These are phyloP conservation scores for Hypselothyrea guttata DNA, from an alignment of 2,888 invertebrate genomes.

Conservation along the genomic window DNA sequence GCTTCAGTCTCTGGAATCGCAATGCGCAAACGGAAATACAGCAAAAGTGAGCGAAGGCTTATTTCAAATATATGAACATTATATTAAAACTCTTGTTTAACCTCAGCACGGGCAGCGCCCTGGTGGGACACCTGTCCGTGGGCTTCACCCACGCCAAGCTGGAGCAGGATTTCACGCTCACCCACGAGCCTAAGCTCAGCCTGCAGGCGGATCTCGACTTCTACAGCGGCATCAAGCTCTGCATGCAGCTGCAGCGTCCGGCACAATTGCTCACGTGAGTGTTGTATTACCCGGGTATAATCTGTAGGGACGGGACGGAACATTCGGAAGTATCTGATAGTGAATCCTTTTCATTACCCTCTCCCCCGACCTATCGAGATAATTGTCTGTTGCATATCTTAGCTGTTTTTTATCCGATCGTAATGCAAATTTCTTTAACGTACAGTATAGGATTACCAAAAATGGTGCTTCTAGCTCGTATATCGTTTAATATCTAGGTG, in stretches of 20 bases:
- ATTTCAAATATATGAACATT: neutral
- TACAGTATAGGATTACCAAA: too few relatives aligned
- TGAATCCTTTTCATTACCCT: too few relatives aligned
- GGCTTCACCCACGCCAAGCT: constrained; percentile 87
- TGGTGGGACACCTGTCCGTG: constrained; percentile 86
- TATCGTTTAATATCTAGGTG: too few relatives aligned
- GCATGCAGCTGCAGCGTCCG: constrained; percentile 89
- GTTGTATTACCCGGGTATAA: too few relatives aligned
- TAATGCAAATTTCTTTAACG: too few relatives aligned
- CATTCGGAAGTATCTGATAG: too few relatives aligned
- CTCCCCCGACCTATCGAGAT: too few relatives aligned
- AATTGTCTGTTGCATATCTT: too few relatives aligned
- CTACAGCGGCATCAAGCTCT: constrained; percentile 88
- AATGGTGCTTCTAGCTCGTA: too few relatives aligned
- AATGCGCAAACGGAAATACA: constrained; percentile 90
- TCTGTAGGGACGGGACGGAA: too few relatives aligned
- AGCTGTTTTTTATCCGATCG: too few relatives aligned
- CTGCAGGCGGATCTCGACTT: constrained; percentile 90
- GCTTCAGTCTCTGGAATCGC: constrained; percentile 91
- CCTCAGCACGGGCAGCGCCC: constrained; percentile 86
- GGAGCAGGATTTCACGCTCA: constrained; percentile 86
- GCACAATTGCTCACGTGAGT: constrained; percentile 85
- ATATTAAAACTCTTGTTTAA: neutral
- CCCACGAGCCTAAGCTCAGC: constrained; percentile 87
- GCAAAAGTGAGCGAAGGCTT: constrained; percentile 84